phyloP scores from a whole-genome alignment of 2,888 invertebrate species.

The Epistrophella euchroma region DNA sequence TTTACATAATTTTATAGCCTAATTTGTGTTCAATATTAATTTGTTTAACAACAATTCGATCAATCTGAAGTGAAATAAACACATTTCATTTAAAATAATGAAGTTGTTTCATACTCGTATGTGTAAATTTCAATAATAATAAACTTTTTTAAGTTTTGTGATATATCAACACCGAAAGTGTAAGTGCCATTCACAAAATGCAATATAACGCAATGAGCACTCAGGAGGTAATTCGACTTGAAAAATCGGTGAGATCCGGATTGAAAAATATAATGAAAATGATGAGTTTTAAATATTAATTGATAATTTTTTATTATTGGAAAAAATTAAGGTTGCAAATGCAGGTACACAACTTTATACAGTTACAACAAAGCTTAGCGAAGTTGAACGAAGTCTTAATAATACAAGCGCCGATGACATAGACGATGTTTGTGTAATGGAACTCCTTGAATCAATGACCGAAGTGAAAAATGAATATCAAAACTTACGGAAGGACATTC shows the following conservation, averaged over 20 bases:
- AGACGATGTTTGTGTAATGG: conserved; percentile 88
- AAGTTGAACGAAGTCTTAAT: conserved; percentile 86
- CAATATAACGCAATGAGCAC: conserved; percentile 57
- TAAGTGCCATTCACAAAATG: neutral
- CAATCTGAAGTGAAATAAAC: conserved; percentile 36
- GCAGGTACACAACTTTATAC: conserved; percentile 90
- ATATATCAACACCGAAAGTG: conserved; percentile 11
- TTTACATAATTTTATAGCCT: conserved; percentile 29
- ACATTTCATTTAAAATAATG: neutral
- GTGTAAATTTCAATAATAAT: conserved; percentile 35
- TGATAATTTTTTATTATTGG: conserved; percentile 2
- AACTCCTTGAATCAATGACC: conserved; percentile 90
- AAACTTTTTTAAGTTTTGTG: conserved; percentile 24
- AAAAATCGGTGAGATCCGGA: conserved; percentile 64
- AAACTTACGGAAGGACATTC: conserved; percentile 90
- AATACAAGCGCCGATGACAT: conserved; percentile 79
- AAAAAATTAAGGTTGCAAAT: conserved; percentile 86
- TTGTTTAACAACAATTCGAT: conserved; percentile 1
- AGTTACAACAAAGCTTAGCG: conserved; percentile 90
- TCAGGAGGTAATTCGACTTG: conserved; percentile 64
- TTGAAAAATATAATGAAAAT: neutral
- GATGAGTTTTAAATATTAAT: neutral
- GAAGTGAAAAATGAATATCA: conserved; percentile 92
- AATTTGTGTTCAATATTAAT: conserved; percentile 17
- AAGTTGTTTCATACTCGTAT: conserved; percentile 26